phyloP scores from a whole-genome alignment of 2,888 invertebrate species.

The Megalurothrips usitatus region DNA sequence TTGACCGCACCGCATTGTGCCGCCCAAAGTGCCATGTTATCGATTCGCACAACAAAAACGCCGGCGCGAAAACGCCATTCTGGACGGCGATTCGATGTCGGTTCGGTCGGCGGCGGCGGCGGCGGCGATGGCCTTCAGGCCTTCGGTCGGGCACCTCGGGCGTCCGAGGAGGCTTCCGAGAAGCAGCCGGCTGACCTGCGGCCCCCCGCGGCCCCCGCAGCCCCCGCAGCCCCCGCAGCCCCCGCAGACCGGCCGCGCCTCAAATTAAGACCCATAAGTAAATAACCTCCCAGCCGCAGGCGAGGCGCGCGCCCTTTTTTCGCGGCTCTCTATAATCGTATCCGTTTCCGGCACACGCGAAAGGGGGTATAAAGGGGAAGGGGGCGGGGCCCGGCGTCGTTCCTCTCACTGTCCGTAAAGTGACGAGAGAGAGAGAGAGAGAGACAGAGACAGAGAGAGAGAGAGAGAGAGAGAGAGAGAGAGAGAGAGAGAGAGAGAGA shows the following conservation, averaged over 20 bases:
- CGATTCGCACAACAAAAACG: background rate
- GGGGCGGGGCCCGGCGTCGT: background rate
- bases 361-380: background rate
- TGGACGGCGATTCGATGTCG: background rate
- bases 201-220: too few species aligned
- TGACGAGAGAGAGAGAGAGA: background rate
- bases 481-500: too few species aligned
- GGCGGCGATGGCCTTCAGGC: background rate
- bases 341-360: background rate
- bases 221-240: too few species aligned
- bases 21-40: background rate
- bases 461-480: too few species aligned
- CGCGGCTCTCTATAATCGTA: background rate
- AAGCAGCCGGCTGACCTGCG: too few species aligned
- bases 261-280: slow-evolving; percentile 20
- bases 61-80: background rate
- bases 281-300: background rate
- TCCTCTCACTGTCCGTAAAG: background rate
- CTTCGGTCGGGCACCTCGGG: too few species aligned
- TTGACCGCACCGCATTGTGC: background rate
- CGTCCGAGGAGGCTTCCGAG: too few species aligned
- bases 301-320: background rate
- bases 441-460: background rate
- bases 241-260: background rate
- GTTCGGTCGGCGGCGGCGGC: background rate